Base-by-base conservation (phyloP, 2,113 vertebrate species). In the Anseranas semipalmata region DNA sequence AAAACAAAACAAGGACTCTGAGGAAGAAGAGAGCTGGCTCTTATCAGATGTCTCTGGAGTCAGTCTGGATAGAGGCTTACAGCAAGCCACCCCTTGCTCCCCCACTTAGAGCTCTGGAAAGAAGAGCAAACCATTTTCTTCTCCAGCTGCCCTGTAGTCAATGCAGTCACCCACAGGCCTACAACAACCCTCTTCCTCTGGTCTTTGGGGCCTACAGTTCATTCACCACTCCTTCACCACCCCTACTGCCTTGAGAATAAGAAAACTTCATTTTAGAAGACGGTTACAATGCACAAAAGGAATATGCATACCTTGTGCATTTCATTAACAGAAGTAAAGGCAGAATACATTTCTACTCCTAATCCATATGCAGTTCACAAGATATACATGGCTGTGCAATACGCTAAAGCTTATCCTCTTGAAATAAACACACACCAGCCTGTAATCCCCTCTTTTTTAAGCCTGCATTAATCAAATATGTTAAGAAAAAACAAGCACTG, bases 371-470 rank as follows among this genome's bases (percentile, higher is more conserved):
- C 85, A 71, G 67, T 96, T 95, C 86, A 96, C 67, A 95, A 95
- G 87, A 95, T 83, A 94, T 85, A 93, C 92, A 71, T 43, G 74
- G 89, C 95, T 95, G 55, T 79, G 91, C 93, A 91, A 82, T 2
- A 43, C 41, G 0, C 85, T 95, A 73, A 89, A 85, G 93, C 93
- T 96, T 94, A 96, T 97, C 87, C 93, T 89, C 95, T 76, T 87
- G 94, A 93, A 91, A 96, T 95, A 96, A 97, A 95, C 95, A 94
- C 84, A 95, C 89, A 94, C 66, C 71, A 95, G 92, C 89, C 92
- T 95, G 95, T 97, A 97, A 97, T 97, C 95, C 92, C 84, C 95
- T 96, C 90, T 95, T 95, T 97, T 95, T 96, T 85, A 96, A 97
- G 95, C 85, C 93, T 93, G 85, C 80, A 96, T 97, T 96, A 96